phyloP scores from a whole-genome alignment of 2,113 vertebrate genomes.

The Ictalurus furcatus region DNA sequence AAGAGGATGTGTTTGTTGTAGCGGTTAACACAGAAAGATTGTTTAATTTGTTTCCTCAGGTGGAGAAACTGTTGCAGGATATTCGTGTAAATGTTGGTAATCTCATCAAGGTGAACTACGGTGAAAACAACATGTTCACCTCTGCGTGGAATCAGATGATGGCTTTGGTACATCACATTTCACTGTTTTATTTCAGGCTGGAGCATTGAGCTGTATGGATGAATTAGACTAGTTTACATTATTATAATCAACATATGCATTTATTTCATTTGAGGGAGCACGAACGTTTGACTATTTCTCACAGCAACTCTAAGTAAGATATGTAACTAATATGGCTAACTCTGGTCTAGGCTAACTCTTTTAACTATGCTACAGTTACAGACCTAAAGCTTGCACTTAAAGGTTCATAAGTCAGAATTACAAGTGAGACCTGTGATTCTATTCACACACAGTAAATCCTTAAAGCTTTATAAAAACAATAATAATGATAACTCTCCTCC shows the following conservation, averaged over 20 bases:
- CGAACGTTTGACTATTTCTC: neutral
- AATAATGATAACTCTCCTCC: neutral
- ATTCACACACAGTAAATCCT: too few species aligned
- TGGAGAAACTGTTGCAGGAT: conserved; percentile 43
- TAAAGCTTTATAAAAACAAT: too few species aligned
- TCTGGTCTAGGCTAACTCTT: neutral
- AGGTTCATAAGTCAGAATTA: too few species aligned
- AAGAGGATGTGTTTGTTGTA: neutral
- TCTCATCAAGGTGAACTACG: conserved; percentile 54
- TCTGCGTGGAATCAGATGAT: conserved; percentile 70
- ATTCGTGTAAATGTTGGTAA: conserved; percentile 41
- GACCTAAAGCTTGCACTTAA: too few species aligned
- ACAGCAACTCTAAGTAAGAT: neutral
- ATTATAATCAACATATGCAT: neutral
- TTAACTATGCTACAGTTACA: too few species aligned
- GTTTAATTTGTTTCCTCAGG: conserved; percentile 56
- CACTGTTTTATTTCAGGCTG: too few species aligned
- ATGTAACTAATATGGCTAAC: neutral
- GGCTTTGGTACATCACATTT: conserved; percentile 60
- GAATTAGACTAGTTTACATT: too few species aligned
- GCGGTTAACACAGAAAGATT: neutral
- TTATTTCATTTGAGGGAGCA: neutral
- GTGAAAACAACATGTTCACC: neutral
- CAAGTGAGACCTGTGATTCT: too few species aligned
- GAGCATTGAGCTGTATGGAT: too few species aligned